Percentiles rank a stretch among this genome's conserved stretches.
Conservation (phyloP, 2,888 invertebrate species). For the Apamea epomidion region DNA sequence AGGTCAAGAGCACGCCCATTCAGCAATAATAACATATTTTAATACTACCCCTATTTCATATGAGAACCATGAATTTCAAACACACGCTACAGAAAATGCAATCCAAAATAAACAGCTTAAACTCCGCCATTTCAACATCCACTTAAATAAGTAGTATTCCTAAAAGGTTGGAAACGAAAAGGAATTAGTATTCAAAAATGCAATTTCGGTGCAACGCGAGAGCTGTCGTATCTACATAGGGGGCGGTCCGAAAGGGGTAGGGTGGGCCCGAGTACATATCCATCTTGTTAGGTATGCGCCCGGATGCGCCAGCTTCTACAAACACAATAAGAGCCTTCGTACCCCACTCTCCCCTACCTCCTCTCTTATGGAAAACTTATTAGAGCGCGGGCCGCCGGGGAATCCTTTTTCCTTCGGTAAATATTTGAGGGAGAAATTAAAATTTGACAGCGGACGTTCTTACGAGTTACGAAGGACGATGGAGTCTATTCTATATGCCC, state of each 20-base stretch:
- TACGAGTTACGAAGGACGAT: conserved; percentile 82
- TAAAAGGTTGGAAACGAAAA: conserved; percentile 75
- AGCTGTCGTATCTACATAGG: conserved; percentile 79
- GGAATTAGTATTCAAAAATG: conserved; percentile 89
- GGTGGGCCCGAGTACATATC: conserved; percentile 84
- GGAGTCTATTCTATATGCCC: conserved; percentile 86
- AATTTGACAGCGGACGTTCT: conserved; percentile 90
- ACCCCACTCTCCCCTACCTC: conserved; percentile 74
- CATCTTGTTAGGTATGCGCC: conserved; percentile 91
- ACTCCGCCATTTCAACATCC: conserved; percentile 56
- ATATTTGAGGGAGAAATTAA: conserved; percentile 91
- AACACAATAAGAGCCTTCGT: conserved; percentile 90
- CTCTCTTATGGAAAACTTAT: conserved; percentile 90
- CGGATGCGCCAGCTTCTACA: conserved; percentile 90
- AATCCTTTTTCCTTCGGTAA: conserved; percentile 91
- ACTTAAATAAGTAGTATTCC: conserved; percentile 67
- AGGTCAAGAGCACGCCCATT: background rate
- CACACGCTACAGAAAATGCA: background rate
- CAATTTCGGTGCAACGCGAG: conserved; percentile 88
- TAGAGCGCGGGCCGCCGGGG: conserved; percentile 89
- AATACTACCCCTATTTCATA: background rate
- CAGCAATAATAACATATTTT: background rate
- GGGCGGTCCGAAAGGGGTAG: conserved; percentile 85
- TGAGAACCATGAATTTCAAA: conserved; percentile 9
- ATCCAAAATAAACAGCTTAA: conserved; percentile 36